phyloP scores from a whole-genome alignment of 2,797 vertebrate genomes.

The Acrocephalus scirpaceus region DNA sequence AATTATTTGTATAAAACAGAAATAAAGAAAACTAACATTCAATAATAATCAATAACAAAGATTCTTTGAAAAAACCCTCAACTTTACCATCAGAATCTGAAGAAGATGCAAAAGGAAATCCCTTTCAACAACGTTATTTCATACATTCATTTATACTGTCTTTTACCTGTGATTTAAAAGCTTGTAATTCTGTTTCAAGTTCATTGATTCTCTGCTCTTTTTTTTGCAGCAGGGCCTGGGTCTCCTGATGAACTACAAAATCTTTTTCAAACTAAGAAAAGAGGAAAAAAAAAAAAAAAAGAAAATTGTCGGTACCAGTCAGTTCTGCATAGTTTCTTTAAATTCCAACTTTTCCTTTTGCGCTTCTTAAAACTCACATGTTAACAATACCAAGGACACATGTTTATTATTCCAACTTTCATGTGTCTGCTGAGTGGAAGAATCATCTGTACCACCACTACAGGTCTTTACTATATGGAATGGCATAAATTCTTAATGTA shows the following conservation, averaged over 20 bases:
- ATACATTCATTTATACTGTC: constrained; percentile 21
- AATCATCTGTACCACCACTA: neutral
- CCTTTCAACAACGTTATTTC: constrained; percentile 1
- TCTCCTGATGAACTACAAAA: constrained; percentile 90
- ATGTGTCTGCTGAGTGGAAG: neutral
- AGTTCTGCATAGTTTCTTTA: neutral
- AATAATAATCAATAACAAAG: neutral
- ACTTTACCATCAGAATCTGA: neutral
- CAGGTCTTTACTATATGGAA: neutral
- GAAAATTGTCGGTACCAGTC: neutral
- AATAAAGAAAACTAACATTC: constrained; percentile 32
- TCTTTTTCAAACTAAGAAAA: constrained; percentile 90
- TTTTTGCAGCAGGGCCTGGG: constrained; percentile 87
- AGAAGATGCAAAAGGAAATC: neutral
- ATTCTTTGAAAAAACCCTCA: neutral
- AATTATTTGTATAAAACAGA: constrained; percentile 21
- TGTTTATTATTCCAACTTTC: neutral
- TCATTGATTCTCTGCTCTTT: constrained; percentile 87
- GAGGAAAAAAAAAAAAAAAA: neutral
- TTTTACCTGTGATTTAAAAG: constrained; percentile 90
- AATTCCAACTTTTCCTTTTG: neutral
- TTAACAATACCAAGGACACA: neutral
- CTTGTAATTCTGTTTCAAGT: constrained; percentile 88
- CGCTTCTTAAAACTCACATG: neutral
- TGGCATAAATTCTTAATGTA: neutral